These are phyloP conservation scores for Callaeas wilsoni DNA, from an alignment of 2,113 vertebrate species.

Conservation along the genomic window DNA sequence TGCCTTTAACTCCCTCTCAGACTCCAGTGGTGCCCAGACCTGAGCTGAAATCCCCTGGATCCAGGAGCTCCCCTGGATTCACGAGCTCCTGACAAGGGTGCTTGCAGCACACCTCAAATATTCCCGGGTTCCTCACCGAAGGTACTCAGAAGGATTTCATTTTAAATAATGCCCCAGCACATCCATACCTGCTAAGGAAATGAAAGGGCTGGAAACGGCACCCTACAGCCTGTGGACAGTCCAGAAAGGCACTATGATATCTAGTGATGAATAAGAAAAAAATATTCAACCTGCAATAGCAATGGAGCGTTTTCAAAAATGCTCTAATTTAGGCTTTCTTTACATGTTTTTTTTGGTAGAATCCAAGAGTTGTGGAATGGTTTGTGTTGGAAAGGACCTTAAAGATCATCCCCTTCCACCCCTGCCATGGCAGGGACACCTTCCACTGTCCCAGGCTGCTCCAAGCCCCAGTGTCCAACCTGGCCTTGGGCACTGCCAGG, in stretches of 20 bases:
- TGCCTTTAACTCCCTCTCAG: not conserved
- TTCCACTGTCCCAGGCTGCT: not conserved
- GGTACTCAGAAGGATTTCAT: not conserved
- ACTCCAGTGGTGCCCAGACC: not conserved
- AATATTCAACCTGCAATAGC: not conserved
- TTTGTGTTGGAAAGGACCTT: not conserved
- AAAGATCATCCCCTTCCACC: accelerated
- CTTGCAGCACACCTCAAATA: not conserved
- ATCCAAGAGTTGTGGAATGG: not conserved
- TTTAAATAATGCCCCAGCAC: not conserved
- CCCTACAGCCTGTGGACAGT: not conserved
- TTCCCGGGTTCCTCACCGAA: not conserved
- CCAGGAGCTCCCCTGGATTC: not conserved
- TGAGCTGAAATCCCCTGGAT: not conserved
- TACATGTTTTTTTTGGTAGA: not conserved
- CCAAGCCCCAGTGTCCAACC: not conserved
- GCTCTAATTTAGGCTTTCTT: not conserved
- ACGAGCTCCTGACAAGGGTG: not conserved
- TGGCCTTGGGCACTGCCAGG: not conserved
- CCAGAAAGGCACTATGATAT: not conserved
- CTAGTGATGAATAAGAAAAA: not conserved
- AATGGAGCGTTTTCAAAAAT: not conserved
- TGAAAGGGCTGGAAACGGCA: not conserved
- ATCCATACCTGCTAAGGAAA: not conserved
- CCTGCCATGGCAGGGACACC: not conserved